These are phyloP conservation scores for Neogobius melanostomus DNA, from an alignment of 2,113 vertebrate species.

Conservation along the genomic window DNA sequence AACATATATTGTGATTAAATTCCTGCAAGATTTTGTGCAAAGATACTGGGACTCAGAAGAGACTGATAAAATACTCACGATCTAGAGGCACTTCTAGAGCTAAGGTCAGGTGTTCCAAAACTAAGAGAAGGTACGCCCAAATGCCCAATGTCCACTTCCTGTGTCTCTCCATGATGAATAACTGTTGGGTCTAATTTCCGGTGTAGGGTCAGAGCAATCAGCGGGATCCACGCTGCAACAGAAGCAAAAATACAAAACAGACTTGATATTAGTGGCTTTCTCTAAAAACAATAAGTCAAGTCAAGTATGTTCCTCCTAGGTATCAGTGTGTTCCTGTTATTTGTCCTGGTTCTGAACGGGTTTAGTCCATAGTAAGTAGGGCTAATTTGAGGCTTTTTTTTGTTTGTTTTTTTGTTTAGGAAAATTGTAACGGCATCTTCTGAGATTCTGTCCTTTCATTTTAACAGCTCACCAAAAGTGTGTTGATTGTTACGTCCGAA, in stretches of 20 bases:
- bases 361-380: not conserved
- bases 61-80: constrained; percentile 80
- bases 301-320: too few relatives aligned
- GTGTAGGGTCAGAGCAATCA: constrained; percentile 33
- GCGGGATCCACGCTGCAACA: constrained; percentile 31
- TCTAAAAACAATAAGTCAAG: too few relatives aligned
- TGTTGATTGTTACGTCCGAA: constrained; percentile 8
- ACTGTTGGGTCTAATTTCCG: constrained; percentile 41
- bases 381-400: too few relatives aligned
- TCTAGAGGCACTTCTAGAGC: constrained; percentile 95
- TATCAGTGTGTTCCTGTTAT: not conserved
- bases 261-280: not conserved
- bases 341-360: not conserved
- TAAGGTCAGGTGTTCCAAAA: constrained; percentile 83
- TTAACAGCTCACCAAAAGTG: not conserved
- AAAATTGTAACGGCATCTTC: too few relatives aligned
- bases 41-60: not conserved
- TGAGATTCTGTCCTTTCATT: not conserved
- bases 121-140: constrained; percentile 76
- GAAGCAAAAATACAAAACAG: not conserved
- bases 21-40: not conserved
- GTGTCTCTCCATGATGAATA: constrained; percentile 75
- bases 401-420: too few relatives aligned
- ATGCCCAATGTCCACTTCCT: constrained; percentile 68
- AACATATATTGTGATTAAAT: not conserved